Evolutionary conservation across 1,140 invertebrate genomes (phyloP).

Genomic region (Leptinotarsa lineolata): DNA sequence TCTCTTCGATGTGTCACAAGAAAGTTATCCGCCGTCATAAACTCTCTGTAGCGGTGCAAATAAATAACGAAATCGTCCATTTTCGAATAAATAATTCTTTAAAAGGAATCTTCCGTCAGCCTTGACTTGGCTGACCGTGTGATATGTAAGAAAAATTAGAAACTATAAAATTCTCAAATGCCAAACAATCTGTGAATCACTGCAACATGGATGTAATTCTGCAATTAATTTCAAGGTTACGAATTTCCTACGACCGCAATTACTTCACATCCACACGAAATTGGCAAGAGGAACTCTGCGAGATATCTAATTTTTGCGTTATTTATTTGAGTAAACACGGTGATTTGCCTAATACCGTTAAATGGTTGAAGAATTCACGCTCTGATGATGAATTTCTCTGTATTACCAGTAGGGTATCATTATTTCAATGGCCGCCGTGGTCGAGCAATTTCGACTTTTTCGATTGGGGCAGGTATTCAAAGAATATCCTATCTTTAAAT

Average conservation of each 20-base stretch:
- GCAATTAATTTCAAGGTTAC: constrained; percentile 53
- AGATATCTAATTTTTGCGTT: constrained; percentile 25
- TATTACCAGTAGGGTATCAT: background rate
- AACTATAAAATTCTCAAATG: constrained; percentile 49
- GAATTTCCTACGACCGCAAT: constrained; percentile 48
- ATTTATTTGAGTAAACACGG: constrained; percentile 22
- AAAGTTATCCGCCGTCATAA: background rate
- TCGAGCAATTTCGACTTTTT: background rate
- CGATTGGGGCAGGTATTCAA: background rate
- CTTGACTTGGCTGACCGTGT: constrained; percentile 36
- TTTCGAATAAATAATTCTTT: constrained; percentile 26
- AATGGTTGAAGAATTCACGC: constrained; percentile 16
- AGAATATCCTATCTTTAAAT: background rate
- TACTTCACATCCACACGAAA: constrained; percentile 32
- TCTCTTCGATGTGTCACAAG: no score
- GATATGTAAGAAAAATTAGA: constrained; percentile 43
- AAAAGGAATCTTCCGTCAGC: constrained; percentile 23
- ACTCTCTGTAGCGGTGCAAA: constrained; percentile 8
- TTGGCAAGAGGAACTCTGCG: constrained; percentile 24
- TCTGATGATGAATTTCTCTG: constrained; percentile 25
- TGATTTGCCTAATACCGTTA: constrained; percentile 25
- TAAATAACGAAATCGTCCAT: constrained; percentile 22
- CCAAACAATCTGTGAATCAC: constrained; percentile 51
- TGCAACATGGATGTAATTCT: constrained; percentile 47
- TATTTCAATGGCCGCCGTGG: constrained; percentile 7